Evolutionary conservation across 30 jellyfish, hydroid and myxozoan genomes (phyloP).

Genomic region (Aurelia sp.): DNA sequence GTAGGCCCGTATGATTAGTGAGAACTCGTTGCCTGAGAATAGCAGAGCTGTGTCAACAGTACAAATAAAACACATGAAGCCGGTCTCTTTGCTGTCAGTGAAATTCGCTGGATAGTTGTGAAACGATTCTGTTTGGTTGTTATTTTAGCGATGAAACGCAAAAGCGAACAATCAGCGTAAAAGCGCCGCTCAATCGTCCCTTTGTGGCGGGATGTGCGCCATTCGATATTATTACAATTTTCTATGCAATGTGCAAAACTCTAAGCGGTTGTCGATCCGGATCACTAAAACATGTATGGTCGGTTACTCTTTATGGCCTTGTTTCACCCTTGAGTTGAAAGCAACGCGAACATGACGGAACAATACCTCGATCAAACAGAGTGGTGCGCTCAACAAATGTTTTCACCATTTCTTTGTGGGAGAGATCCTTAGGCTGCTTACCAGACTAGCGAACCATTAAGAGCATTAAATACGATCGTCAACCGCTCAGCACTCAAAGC

Average conservation of each 20-base stretch:
- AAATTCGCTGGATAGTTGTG: slow-evolving; percentile 73
- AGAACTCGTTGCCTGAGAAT: slow-evolving; percentile 57
- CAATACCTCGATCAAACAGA: slow-evolving; percentile 41
- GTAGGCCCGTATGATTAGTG: slow-evolving; percentile 26
- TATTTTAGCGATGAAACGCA: slow-evolving; percentile 84
- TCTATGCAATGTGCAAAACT: slow-evolving; percentile 68
- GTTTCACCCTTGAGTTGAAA: slow-evolving; percentile 46
- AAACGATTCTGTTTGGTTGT: slow-evolving; percentile 70
- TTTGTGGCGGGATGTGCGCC: slow-evolving; percentile 66
- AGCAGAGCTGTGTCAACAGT: slow-evolving; percentile 58
- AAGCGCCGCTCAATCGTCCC: slow-evolving; percentile 69
- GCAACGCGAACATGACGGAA: slow-evolving; percentile 45
- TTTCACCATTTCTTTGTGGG: slow-evolving; percentile 72
- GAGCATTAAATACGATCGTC: slow-evolving; percentile 40
- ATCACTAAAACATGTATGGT: slow-evolving; percentile 67
- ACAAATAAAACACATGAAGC: slow-evolving; percentile 68
- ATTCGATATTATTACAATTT: slow-evolving; percentile 48
- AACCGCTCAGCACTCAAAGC: slow-evolving; percentile 40
- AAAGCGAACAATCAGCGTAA: slow-evolving; percentile 65
- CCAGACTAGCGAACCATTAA: slow-evolving; percentile 41
- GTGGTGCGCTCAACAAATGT: slow-evolving; percentile 69
- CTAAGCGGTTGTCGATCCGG: slow-evolving; percentile 72
- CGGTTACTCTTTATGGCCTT: slow-evolving; percentile 65
- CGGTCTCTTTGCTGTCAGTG: slow-evolving; percentile 57
- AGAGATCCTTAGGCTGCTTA: slow-evolving; percentile 18